phyloP scores from a whole-genome alignment of 1,140 invertebrate species.

The Rhyzopertha dominica region DNA sequence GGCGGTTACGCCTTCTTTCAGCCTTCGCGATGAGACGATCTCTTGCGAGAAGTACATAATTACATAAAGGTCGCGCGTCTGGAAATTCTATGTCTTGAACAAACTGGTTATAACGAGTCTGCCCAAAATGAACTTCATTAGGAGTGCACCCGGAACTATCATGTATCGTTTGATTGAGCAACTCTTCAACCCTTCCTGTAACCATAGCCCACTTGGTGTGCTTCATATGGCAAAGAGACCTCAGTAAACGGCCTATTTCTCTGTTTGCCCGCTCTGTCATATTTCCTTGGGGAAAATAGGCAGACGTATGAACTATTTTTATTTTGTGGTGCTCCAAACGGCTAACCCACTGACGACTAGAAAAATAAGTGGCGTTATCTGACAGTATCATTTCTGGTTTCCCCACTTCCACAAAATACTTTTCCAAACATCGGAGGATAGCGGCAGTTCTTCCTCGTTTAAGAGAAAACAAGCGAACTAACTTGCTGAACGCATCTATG shows the following conservation, averaged over 20 bases:
- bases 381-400: constrained; percentile 5
- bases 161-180: not conserved
- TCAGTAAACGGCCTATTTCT: constrained; percentile 5
- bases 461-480: constrained; percentile 1
- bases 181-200: not conserved
- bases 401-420: constrained; percentile 8
- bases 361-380: constrained; percentile 7
- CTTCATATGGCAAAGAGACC: constrained; percentile 6
- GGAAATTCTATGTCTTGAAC: not conserved
- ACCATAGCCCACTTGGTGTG: constrained; percentile 7
- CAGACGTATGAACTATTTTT: constrained; percentile 5
- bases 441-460: not conserved
- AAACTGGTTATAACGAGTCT: constrained; percentile 1
- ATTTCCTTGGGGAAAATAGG: constrained; percentile 11
- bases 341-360: not conserved
- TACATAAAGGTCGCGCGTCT: not conserved
- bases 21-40: too few relatives aligned
- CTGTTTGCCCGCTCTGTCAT: constrained; percentile 5
- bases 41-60: too few relatives aligned
- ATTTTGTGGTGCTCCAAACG: not conserved
- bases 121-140: constrained; percentile 5
- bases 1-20: not conserved
- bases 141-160: not conserved
- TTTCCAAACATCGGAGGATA: not conserved
- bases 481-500: constrained; percentile 8